phyloP scores from a whole-genome alignment of 2,797 vertebrate species.

The Leuciscus waleckii region DNA sequence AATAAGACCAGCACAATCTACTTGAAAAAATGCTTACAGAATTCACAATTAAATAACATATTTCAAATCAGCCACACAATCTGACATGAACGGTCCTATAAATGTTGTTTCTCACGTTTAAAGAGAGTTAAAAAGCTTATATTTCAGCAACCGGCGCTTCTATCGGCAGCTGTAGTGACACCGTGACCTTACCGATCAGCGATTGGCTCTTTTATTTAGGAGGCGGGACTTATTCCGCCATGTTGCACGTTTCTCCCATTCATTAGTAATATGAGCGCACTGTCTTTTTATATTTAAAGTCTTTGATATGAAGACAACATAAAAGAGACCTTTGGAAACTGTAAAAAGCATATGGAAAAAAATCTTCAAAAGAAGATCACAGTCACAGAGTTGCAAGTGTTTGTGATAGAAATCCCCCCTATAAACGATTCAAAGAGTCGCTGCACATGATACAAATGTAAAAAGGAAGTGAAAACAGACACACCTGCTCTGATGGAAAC shows the following conservation, averaged over 20 bases:
- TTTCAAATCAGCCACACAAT: too few species aligned
- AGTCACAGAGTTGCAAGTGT: background rate
- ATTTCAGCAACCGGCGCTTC: background rate
- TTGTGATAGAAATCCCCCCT: constrained; percentile 8
- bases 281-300: background rate
- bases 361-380: background rate
- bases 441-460: background rate
- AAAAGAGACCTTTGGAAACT: background rate
- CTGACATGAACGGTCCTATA: background rate
- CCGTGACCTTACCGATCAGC: too few species aligned
- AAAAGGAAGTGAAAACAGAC: background rate
- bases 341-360: background rate
- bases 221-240: background rate
- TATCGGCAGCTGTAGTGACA: background rate
- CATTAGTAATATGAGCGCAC: background rate
- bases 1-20: too few species aligned
- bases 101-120: background rate
- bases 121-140: background rate
- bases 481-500: constrained; percentile 18
- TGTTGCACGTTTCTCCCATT: background rate
- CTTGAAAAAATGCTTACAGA: too few species aligned
- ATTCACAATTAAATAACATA: too few species aligned
- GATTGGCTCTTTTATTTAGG: background rate
- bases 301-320: background rate
- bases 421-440: constrained; percentile 6